Evolutionary conservation across 92 coral and sea anemone genomes (phyloP).

Genomic region (Parazoanthus atlanticus): DNA sequence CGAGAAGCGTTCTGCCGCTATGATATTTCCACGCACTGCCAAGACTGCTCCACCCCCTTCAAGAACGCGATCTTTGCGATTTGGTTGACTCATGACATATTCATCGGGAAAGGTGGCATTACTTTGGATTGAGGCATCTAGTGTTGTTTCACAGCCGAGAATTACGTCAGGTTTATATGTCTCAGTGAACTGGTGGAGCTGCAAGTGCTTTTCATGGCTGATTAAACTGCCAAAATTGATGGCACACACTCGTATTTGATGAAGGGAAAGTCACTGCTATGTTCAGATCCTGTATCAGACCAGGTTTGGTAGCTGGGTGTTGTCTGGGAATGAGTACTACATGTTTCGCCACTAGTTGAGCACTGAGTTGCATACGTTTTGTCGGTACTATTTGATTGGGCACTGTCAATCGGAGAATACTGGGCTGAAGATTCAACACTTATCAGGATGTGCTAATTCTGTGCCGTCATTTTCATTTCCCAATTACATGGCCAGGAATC

Average conservation of each 20-base stretch:
- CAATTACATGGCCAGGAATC: no score
- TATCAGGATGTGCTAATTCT: no score
- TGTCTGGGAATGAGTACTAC: background rate
- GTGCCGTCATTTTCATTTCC: no score
- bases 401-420: slow-evolving; percentile 14
- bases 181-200: slow-evolving; percentile 47
- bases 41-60: slow-evolving; percentile 44
- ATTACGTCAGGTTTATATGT: slow-evolving; percentile 55
- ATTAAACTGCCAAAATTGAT: slow-evolving; percentile 57
- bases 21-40: slow-evolving; percentile 27
- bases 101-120: slow-evolving; percentile 48
- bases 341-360: slow-evolving; percentile 2
- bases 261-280: slow-evolving; percentile 6
- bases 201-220: slow-evolving; percentile 50
- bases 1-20: background rate
- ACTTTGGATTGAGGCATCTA: slow-evolving; percentile 35
- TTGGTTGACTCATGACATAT: slow-evolving; percentile 45
- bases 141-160: slow-evolving; percentile 55
- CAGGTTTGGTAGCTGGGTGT: slow-evolving; percentile 16
- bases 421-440: slow-evolving; percentile 24
- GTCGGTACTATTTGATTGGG: slow-evolving; percentile 4
- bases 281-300: slow-evolving; percentile 4
- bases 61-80: slow-evolving; percentile 47
- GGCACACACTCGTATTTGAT: slow-evolving; percentile 51
- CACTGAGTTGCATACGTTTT: slow-evolving; percentile 18